These are phyloP conservation scores for Prosapia bicincta DNA, from an alignment of 2,888 invertebrate genomes.

Conservation along the genomic window DNA sequence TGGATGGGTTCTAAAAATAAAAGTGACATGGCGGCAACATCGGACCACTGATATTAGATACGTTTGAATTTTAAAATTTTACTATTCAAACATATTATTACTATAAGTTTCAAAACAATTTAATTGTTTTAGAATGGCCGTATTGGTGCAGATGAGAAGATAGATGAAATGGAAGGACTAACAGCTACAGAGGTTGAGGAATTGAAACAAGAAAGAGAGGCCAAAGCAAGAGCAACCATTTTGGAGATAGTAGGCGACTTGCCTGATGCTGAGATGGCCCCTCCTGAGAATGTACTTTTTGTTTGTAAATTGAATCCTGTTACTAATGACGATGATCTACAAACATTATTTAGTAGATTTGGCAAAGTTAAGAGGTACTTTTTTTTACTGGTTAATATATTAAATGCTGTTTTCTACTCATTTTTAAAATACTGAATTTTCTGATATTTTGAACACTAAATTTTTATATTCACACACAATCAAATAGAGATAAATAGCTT, in stretches of 20 bases:
- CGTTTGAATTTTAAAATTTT: no score
- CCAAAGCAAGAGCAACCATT: slow-evolving; percentile 94
- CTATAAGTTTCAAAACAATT: no score
- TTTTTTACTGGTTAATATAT: no score
- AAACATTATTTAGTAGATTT: slow-evolving; percentile 96
- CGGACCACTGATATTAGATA: no score
- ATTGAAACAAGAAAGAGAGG: slow-evolving; percentile 85
- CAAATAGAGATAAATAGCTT: no score
- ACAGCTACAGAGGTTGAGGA: slow-evolving; percentile 81
- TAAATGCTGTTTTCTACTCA: background rate
- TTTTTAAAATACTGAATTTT: no score
- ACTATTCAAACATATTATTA: no score
- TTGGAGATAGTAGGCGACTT: slow-evolving; percentile 98
- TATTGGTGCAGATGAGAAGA: slow-evolving; percentile 90
- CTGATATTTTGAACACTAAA: no score
- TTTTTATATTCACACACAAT: no score
- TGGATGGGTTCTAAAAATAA: no score
- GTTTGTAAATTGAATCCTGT: slow-evolving; percentile 99
- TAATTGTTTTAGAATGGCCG: slow-evolving; percentile 63
- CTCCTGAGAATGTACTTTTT: slow-evolving; percentile 98
- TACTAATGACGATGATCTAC: slow-evolving; percentile 94
- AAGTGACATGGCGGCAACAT: no score
- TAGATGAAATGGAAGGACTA: slow-evolving; percentile 86
- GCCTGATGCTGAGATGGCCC: slow-evolving; percentile 95
- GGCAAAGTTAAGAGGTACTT: slow-evolving; percentile 74